Conservation (phyloP, 2,113 vertebrate species). For the Epinephelus moara region DNA sequence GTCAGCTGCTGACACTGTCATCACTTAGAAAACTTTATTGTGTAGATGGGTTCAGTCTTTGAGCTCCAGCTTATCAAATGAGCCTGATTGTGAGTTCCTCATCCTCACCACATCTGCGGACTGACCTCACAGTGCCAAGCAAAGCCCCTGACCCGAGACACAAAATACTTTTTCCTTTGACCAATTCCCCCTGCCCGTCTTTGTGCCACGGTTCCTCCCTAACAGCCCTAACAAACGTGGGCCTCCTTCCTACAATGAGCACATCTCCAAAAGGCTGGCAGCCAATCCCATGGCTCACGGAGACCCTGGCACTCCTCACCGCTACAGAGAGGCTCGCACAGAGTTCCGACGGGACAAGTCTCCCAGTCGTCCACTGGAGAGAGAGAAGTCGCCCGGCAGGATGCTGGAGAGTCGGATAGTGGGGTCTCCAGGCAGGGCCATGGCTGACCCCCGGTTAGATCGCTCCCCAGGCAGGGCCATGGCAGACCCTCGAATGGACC, state of each 20-base stretch:
- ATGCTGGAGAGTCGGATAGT: conserved; percentile 90
- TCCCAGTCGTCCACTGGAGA: conserved; percentile 91
- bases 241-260: conserved; percentile 97
- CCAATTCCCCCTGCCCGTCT: conserved; percentile 14
- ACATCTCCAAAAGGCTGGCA: conserved; percentile 97
- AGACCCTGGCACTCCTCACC: conserved; percentile 94
- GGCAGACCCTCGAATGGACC: conserved; percentile 91
- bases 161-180: conserved; percentile 2
- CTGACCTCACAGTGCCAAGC: conserved; percentile 33
- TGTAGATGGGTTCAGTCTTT: neutral
- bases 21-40: conserved; percentile 5
- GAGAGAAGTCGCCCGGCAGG: conserved; percentile 94
- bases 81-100: conserved; percentile 11
- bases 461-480: conserved; percentile 91
- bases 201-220: conserved; percentile 43
- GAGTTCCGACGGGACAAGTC: conserved; percentile 96
- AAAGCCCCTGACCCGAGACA: conserved; percentile 30
- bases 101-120: neutral
- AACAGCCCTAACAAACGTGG: conserved; percentile 97
- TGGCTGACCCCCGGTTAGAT: conserved; percentile 92
- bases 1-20: neutral
- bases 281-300: conserved; percentile 89
- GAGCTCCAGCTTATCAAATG: neutral
- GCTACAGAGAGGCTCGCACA: conserved; percentile 94
- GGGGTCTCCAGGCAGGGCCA: conserved; percentile 82